phyloP scores from a whole-genome alignment of 2,797 vertebrate species.

The Typhlichthys subterraneus region DNA sequence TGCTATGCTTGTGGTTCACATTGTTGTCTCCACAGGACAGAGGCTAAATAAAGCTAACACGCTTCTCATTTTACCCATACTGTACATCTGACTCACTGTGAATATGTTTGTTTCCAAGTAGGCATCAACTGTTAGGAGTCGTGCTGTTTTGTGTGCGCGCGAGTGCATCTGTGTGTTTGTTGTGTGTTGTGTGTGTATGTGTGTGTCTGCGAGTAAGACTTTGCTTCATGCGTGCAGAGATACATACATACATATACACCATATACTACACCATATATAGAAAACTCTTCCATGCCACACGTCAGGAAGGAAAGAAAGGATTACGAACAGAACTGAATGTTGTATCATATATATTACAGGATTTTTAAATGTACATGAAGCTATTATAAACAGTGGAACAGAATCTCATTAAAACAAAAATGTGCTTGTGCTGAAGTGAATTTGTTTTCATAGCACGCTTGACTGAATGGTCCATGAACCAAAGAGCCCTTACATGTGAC shows the following conservation, averaged over 20 bases:
- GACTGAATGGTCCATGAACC: not conserved
- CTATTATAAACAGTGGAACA: not conserved
- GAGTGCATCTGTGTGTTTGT: constrained; percentile 1
- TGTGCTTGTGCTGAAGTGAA: not conserved
- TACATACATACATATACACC: not conserved
- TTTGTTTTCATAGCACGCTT: not conserved
- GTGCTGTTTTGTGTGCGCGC: constrained; percentile 16
- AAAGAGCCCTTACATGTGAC: not conserved
- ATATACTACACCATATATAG: not conserved
- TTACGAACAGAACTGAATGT: constrained; percentile 5
- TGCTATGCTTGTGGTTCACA: constrained; percentile 44
- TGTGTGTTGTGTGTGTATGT: constrained; percentile 5
- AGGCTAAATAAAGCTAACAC: constrained; percentile 57
- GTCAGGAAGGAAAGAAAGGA: constrained; percentile 7
- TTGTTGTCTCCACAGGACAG: constrained; percentile 35
- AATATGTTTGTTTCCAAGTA: constrained; percentile 51
- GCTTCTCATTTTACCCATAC: constrained; percentile 42
- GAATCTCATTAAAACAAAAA: not conserved
- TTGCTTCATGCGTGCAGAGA: constrained; percentile 18
- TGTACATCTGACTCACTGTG: constrained; percentile 39
- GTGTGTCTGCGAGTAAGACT: constrained; percentile 40
- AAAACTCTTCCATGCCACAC: not conserved
- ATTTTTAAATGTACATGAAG: not conserved
- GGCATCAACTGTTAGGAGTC: constrained; percentile 36
- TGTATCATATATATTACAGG: constrained; percentile 1